Evolutionary conservation across 2,797 vertebrate species (phyloP).

Genomic region (Dicrostonyx torquatus): DNA sequence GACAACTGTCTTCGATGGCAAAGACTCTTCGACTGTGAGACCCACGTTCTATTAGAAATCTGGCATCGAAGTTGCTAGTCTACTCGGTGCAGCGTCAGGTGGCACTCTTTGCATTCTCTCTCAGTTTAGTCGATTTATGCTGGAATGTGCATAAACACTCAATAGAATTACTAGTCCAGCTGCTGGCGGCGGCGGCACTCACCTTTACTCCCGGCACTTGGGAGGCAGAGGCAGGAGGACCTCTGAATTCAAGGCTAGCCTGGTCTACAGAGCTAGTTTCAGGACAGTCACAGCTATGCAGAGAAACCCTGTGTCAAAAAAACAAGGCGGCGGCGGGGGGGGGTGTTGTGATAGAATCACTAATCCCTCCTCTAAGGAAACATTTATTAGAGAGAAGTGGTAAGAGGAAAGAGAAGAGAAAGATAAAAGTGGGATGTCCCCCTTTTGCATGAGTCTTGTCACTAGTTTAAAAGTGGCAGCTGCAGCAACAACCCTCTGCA

Average conservation of each 20-base stretch:
- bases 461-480: not conserved
- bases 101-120: rapidly evolving
- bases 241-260: not conserved
- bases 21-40: not conserved
- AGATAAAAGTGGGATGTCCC: rapidly evolving
- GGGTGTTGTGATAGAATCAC: not conserved
- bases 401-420: not conserved
- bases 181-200: not conserved
- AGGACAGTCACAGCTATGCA: not conserved
- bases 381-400: not conserved
- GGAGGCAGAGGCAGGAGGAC: not conserved
- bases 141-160: not conserved
- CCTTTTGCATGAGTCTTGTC: not conserved
- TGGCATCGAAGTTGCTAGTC: not conserved
- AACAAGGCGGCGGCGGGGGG: too few species aligned
- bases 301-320: not conserved
- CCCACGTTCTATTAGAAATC: not conserved
- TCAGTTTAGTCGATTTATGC: not conserved
- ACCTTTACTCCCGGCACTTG: not conserved
- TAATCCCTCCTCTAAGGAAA: not conserved
- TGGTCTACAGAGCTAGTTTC: not conserved
- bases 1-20: not conserved
- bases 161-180: not conserved
- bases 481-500: not conserved
- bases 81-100: not conserved